A percentile compares a stretch with the other conserved stretches of the same genome.
Evolutionary conservation across 2,113 vertebrate genomes (phyloP).

Genomic region (Cyprinodon brontotheroides): DNA sequence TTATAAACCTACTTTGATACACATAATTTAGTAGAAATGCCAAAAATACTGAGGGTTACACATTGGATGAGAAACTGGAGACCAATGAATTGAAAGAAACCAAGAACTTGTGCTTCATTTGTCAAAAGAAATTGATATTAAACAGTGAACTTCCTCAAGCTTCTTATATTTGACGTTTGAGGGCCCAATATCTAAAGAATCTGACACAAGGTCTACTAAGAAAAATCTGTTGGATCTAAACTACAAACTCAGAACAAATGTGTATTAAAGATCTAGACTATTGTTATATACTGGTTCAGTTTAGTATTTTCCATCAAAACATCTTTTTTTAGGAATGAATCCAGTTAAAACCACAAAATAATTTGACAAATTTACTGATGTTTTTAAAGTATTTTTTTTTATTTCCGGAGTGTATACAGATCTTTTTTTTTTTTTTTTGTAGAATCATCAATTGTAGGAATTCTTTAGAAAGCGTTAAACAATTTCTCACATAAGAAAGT

Average conservation of each 20-base stretch:
- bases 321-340: neutral
- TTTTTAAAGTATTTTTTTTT: constrained; percentile 75
- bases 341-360: constrained; percentile 1
- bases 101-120: too few relatives aligned
- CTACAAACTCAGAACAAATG: neutral
- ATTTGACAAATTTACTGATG: neutral
- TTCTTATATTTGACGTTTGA: too few relatives aligned
- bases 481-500: constrained; percentile 68
- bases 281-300: too few relatives aligned
- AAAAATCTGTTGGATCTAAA: neutral
- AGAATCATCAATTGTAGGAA: constrained; percentile 65
- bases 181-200: too few relatives aligned
- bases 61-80: too few relatives aligned
- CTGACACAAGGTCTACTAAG: neutral
- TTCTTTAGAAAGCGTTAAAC: constrained; percentile 72
- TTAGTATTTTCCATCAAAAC: neutral
- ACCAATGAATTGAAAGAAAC: too few relatives aligned
- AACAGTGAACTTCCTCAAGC: too few relatives aligned
- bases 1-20: too few relatives aligned
- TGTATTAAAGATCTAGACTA: neutral
- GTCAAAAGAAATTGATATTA: too few relatives aligned
- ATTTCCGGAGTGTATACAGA: constrained; percentile 74
- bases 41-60: too few relatives aligned
- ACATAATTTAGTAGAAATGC: too few relatives aligned
- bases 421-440: constrained; percentile 26